Evolutionary conservation across 1,140 invertebrate species (phyloP).

Genomic region (Nasonia vitripennis): DNA sequence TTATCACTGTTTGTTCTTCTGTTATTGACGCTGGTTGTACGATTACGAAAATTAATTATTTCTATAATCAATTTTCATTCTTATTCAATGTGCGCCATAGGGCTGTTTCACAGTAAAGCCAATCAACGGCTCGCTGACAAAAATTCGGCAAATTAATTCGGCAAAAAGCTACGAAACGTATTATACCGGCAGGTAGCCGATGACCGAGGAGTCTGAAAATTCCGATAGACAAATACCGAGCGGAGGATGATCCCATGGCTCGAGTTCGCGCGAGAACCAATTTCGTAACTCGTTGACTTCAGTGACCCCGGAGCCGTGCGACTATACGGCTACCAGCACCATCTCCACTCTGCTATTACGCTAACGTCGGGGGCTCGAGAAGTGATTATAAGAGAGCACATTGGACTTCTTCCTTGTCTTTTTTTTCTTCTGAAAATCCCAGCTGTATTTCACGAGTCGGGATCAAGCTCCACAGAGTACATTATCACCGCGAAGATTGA

Average conservation of each 20-base stretch:
- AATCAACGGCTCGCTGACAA: too few species aligned
- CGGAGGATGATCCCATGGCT: constrained; percentile 4
- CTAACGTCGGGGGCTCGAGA: background rate
- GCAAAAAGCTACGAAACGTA: too few species aligned
- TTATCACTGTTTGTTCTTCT: too few species aligned
- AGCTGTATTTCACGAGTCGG: constrained; percentile 2
- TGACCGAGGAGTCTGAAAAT: background rate
- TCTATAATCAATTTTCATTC: too few species aligned
- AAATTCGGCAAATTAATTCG: too few species aligned
- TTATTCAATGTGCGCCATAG: too few species aligned
- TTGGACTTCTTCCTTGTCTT: background rate
- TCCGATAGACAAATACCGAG: constrained; percentile 16
- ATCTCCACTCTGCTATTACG: background rate
- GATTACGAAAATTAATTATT: too few species aligned
- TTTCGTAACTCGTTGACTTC: constrained; percentile 39
- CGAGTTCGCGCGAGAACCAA: constrained; percentile 22
- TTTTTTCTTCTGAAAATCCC: background rate
- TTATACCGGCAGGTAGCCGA: too few species aligned
- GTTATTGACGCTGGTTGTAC: too few species aligned
- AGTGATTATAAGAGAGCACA: constrained; percentile 7
- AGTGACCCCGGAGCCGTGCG: background rate
- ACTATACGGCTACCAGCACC: background rate
- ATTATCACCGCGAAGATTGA: too few species aligned
- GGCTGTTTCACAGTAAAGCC: too few species aligned
- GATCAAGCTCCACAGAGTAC: background rate